Conservation (phyloP, 2,888 invertebrate species). For the Volucella inflata region DNA sequence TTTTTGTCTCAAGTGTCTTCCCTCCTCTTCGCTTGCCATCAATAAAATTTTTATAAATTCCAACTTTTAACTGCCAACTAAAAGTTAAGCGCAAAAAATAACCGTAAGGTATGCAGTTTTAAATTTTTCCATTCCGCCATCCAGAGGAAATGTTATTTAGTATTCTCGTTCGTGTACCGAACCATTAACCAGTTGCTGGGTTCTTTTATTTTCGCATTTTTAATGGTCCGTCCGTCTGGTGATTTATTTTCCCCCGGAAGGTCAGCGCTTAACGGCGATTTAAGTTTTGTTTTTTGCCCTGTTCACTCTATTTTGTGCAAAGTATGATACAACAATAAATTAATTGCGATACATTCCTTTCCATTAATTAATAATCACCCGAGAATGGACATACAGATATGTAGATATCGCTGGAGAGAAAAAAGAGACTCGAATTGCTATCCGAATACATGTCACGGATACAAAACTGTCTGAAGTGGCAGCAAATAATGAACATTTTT, state of each 20-base stretch:
- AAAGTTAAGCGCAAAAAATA: not conserved
- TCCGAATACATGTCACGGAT: slow-evolving; percentile 7
- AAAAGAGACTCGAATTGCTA: not conserved
- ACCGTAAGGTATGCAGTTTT: slow-evolving; percentile 2
- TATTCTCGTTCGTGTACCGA: slow-evolving; percentile 11
- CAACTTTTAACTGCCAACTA: not conserved
- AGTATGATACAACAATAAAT: not conserved
- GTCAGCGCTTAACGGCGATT: slow-evolving; percentile 24
- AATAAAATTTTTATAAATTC: no score
- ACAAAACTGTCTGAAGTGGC: slow-evolving; percentile 5
- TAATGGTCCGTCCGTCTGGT: slow-evolving; percentile 31
- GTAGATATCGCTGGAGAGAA: not conserved
- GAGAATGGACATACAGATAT: not conserved
- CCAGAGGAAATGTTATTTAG: not conserved
- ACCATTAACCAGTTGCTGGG: slow-evolving; percentile 35
- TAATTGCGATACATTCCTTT: slow-evolving; percentile 25
- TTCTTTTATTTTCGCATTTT: slow-evolving; percentile 20
- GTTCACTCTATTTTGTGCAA: slow-evolving; percentile 1
- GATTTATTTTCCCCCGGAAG: slow-evolving; percentile 38
- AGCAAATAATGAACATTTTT: not conserved
- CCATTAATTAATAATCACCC: slow-evolving; percentile 27
- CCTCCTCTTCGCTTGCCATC: no score
- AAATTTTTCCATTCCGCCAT: not conserved
- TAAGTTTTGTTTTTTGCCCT: not conserved
- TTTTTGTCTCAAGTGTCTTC: no score